These are phyloP conservation scores for Odobenus rosmarus DNA, from an alignment of 2,113 vertebrate species.

Conservation along the genomic window DNA sequence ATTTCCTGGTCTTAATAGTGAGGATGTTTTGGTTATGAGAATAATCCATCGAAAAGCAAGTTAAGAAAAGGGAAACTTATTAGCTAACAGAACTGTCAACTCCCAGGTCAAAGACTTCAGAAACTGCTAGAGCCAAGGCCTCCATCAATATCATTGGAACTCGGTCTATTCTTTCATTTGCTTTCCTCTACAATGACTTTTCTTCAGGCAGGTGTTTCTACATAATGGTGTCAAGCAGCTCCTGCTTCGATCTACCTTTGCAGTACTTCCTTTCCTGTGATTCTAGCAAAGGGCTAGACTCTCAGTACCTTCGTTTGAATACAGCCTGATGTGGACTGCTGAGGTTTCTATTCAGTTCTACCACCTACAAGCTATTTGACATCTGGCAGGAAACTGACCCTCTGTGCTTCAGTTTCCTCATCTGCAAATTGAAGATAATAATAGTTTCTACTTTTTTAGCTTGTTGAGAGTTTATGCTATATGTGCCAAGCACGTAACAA, in stretches of 20 bases:
- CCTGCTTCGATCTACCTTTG: background rate
- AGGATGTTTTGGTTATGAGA: background rate
- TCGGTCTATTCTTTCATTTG: background rate
- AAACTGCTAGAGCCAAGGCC: background rate
- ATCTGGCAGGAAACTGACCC: background rate
- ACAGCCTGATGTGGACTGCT: background rate
- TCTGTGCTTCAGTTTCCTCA: background rate
- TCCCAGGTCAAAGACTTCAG: background rate
- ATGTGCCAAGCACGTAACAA: background rate
- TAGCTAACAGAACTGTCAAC: background rate
- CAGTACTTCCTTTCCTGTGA: background rate
- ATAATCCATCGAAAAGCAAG: background rate
- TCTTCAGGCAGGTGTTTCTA: background rate
- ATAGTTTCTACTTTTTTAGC: background rate
- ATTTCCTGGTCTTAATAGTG: slow-evolving; percentile 35
- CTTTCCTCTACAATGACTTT: background rate
- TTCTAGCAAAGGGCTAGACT: background rate
- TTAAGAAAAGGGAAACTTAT: slow-evolving; percentile 12
- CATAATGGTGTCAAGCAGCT: background rate
- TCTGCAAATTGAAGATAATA: background rate
- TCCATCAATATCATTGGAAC: background rate
- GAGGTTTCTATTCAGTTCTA: background rate
- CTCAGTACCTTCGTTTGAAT: background rate
- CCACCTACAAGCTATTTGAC: background rate
- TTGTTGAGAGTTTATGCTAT: background rate